Conservation (phyloP, 2,113 vertebrate genomes). For the Chitala chitala region DNA sequence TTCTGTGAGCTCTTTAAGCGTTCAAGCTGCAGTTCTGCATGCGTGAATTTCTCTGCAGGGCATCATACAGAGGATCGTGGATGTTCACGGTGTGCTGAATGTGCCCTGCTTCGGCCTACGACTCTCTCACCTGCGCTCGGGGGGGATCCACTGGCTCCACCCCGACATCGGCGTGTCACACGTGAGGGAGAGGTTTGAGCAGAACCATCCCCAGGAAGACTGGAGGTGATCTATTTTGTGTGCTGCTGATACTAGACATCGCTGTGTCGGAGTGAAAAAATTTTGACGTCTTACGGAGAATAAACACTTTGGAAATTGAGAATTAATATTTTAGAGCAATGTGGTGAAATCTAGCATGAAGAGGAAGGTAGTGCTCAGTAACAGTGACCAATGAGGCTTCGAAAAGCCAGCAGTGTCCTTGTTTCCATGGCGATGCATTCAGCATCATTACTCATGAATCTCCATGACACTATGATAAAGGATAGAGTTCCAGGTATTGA, state of each 20-base stretch:
- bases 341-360: background rate
- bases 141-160: conserved; percentile 92
- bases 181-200: conserved; percentile 90
- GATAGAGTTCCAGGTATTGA: background rate
- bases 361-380: background rate
- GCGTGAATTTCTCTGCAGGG: conserved; percentile 60
- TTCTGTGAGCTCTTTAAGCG: too few species aligned
- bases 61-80: conserved; percentile 97
- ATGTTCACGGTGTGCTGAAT: conserved; percentile 87
- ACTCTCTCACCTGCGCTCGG: conserved; percentile 87
- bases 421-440: conserved; percentile 25
- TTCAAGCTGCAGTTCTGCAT: background rate
- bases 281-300: background rate
- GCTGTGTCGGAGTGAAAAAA: background rate
- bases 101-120: conserved; percentile 90
- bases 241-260: too few species aligned
- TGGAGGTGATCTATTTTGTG: conserved; percentile 78
- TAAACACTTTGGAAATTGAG: background rate
- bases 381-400: background rate
- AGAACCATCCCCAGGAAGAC: conserved; percentile 86
- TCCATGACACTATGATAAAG: background rate
- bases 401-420: background rate
- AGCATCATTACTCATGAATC: background rate
- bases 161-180: conserved; percentile 91
- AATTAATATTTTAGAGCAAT: background rate